Evolutionary conservation across 2,797 vertebrate species (phyloP).

Genomic region (Semaprochilodus insignis): DNA sequence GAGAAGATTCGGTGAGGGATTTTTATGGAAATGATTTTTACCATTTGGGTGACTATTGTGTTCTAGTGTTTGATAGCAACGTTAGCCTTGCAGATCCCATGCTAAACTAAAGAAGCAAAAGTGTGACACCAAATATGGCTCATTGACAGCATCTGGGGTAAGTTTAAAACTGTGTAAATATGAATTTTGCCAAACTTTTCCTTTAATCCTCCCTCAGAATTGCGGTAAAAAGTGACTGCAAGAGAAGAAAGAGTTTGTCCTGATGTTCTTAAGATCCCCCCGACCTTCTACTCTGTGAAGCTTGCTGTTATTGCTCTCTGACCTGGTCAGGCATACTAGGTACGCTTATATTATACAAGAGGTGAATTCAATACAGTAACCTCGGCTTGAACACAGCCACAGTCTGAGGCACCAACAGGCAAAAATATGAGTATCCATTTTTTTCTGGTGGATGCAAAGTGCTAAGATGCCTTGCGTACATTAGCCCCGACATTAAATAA

Average conservation of each 20-base stretch:
- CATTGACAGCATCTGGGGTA: too few relatives aligned
- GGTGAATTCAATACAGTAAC: conserved; percentile 11
- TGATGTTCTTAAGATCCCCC: not conserved
- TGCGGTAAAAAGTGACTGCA: conserved; percentile 12
- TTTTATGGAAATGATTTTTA: too few relatives aligned
- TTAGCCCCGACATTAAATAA: conserved; percentile 1
- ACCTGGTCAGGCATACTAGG: not conserved
- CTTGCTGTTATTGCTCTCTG: not conserved
- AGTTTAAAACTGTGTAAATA: too few relatives aligned
- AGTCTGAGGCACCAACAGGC: not conserved
- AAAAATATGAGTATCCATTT: not conserved
- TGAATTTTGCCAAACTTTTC: too few relatives aligned
- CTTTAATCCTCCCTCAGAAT: not conserved
- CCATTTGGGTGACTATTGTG: too few relatives aligned
- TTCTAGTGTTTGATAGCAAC: too few relatives aligned
- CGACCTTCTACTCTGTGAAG: not conserved
- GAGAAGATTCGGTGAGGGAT: too few relatives aligned
- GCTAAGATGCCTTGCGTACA: too few relatives aligned
- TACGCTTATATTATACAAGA: conserved; percentile 23
- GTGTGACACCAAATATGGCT: too few relatives aligned
- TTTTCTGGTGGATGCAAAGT: not conserved
- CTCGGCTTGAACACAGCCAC: not conserved
- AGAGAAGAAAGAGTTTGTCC: not conserved
- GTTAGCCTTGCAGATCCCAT: too few relatives aligned
- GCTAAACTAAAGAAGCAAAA: too few relatives aligned